These are phyloP conservation scores for Aleiodes sp. DNA, from an alignment of 1,140 invertebrate species.

Conservation along the genomic window DNA sequence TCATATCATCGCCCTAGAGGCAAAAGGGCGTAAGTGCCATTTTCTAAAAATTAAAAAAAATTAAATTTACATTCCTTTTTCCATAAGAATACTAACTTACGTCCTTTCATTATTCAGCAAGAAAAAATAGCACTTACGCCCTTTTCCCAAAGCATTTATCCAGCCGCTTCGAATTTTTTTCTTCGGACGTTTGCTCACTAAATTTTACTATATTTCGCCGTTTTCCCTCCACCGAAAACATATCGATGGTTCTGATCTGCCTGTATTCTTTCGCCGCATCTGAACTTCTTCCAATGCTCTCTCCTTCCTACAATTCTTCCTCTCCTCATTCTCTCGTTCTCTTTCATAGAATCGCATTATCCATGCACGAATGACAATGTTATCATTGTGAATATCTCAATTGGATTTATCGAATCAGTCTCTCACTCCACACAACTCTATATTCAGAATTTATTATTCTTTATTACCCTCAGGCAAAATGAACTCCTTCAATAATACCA, in stretches of 20 bases:
- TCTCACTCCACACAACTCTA: too few relatives aligned
- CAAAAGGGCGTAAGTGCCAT: too few relatives aligned
- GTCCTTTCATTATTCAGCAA: too few relatives aligned
- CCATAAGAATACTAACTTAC: too few relatives aligned
- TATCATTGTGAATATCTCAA: conserved; percentile 31
- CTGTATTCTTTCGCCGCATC: conserved; percentile 15
- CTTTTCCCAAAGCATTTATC: too few relatives aligned
- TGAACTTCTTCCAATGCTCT: background rate
- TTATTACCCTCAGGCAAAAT: conserved; percentile 15
- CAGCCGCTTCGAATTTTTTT: too few relatives aligned
- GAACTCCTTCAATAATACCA: background rate
- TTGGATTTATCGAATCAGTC: conserved; percentile 29
- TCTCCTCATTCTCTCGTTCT: background rate
- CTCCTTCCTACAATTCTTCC: background rate
- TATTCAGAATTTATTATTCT: conserved; percentile 31
- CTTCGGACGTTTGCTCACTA: too few relatives aligned
- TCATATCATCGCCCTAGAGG: too few relatives aligned
- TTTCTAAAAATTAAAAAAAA: too few relatives aligned
- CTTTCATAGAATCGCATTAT: conserved; percentile 17
- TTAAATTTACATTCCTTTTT: too few relatives aligned
- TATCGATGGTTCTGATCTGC: conserved; percentile 39
- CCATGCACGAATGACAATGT: conserved; percentile 32
- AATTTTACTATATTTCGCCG: conserved; percentile 31
- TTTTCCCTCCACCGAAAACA: conserved; percentile 19
- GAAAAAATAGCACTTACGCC: too few relatives aligned